These are phyloP conservation scores for Netelia melanura DNA, from an alignment of 2,888 invertebrate genomes.

Conservation along the genomic window DNA sequence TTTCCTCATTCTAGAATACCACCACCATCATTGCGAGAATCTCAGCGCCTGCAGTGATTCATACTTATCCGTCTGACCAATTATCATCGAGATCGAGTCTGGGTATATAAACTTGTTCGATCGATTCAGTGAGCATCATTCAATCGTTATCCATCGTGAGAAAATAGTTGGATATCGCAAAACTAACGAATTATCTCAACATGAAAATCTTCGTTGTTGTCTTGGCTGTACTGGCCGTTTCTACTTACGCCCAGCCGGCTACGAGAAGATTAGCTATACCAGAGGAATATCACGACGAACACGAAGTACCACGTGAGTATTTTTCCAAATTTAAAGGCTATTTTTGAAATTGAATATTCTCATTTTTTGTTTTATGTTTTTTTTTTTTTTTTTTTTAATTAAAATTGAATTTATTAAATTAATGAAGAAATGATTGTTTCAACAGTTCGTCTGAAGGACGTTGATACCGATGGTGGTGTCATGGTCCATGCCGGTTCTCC, in stretches of 20 bases:
- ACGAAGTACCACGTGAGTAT: conserved; percentile 16
- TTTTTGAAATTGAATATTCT: background rate
- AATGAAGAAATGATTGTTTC: background rate
- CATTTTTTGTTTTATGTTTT: background rate
- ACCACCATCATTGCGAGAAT: too few relatives aligned
- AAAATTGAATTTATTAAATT: background rate
- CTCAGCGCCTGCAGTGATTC: too few relatives aligned
- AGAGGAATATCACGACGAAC: background rate
- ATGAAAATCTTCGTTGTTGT: conserved; percentile 36
- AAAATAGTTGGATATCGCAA: background rate
- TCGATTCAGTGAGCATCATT: conserved; percentile 9
- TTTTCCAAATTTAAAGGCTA: background rate
- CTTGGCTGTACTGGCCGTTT: conserved; percentile 24
- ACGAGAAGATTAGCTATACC: background rate
- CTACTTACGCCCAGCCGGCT: conserved; percentile 4
- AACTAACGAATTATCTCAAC: conserved; percentile 3
- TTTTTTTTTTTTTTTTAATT: background rate
- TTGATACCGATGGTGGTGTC: conserved; percentile 30
- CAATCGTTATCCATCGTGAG: conserved; percentile 26
- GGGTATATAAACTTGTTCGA: conserved; percentile 40
- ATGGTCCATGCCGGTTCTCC: background rate
- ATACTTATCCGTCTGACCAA: too few relatives aligned
- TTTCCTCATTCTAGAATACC: too few relatives aligned
- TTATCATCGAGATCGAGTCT: background rate
- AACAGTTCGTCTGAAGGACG: conserved; percentile 32